Percentiles rank a stretch among this genome's conserved stretches.
phyloP scores from a whole-genome alignment of 2,888 invertebrate species.

The Leptogaster cylindrica region DNA sequence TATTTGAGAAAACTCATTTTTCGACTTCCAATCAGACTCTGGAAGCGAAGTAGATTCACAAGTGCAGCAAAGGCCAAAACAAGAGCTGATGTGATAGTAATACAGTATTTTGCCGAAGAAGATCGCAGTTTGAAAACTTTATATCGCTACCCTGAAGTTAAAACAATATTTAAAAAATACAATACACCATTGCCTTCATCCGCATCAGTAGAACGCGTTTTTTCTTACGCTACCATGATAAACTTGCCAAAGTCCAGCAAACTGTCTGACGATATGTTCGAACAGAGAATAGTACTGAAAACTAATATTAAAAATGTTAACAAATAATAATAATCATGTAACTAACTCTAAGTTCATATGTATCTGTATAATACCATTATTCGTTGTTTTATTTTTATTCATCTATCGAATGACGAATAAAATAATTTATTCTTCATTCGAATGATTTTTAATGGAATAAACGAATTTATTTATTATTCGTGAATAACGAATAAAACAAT shows the following conservation, averaged over 20 bases:
- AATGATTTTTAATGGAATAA: too few species aligned
- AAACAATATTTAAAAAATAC: background rate
- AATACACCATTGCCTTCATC: background rate
- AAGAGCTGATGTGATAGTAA: background rate
- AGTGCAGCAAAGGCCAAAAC: background rate
- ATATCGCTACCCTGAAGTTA: background rate
- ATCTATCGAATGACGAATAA: too few species aligned
- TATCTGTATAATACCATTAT: too few species aligned
- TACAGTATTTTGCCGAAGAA: conserved; percentile 9
- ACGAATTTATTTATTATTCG: too few species aligned
- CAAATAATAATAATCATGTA: too few species aligned
- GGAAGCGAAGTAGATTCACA: background rate
- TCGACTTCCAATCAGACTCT: background rate
- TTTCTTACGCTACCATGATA: background rate
- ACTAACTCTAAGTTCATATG: too few species aligned
- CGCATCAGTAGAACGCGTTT: background rate
- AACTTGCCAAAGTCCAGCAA: background rate
- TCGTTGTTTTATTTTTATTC: too few species aligned
- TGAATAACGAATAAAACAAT: too few species aligned
- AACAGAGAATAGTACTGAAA: conserved; percentile 1
- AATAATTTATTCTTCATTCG: too few species aligned
- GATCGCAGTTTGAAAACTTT: background rate
- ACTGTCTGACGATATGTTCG: conserved; percentile 3
- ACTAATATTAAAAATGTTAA: too few species aligned
- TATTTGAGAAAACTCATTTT: background rate